Evolutionary conservation across 1,140 invertebrate genomes (phyloP).

Genomic region (Heliconius nattereri): DNA sequence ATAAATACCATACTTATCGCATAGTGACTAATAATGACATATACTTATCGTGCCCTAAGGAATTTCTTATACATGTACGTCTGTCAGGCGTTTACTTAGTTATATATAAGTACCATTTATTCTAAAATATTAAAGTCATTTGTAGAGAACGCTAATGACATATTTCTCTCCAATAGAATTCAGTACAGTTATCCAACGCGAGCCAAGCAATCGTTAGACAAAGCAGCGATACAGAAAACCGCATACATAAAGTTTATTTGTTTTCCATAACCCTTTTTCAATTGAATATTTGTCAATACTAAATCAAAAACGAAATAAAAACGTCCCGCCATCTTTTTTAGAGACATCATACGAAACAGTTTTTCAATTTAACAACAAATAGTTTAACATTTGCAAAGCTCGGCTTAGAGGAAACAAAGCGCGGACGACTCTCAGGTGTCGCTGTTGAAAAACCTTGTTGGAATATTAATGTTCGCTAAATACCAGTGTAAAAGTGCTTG

Average conservation of each 20-base stretch:
- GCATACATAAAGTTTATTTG: not conserved
- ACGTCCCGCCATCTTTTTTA: constrained; percentile 22
- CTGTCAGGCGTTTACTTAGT: not conserved
- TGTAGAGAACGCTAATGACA: not conserved
- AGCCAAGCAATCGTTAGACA: not conserved
- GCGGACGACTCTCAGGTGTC: constrained; percentile 74
- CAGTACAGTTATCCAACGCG: not conserved
- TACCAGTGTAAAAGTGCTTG: not conserved
- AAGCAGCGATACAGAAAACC: not conserved
- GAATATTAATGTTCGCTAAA: constrained; percentile 33
- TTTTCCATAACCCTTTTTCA: not conserved
- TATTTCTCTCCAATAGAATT: not conserved
- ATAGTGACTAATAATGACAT: too few relatives aligned
- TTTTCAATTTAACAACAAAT: constrained; percentile 79
- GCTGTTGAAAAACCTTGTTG: constrained; percentile 69
- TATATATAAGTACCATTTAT: not conserved
- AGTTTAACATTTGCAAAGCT: constrained; percentile 74
- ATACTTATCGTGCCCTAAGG: not conserved
- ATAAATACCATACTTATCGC: too few relatives aligned
- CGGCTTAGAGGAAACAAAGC: constrained; percentile 61
- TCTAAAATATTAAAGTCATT: not conserved
- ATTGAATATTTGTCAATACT: not conserved
- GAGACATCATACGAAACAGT: constrained; percentile 57
- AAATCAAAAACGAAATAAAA: constrained; percentile 12
- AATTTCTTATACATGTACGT: not conserved